Evolutionary conservation across 2,888 invertebrate genomes (phyloP).

Genomic region (Pseudanteris insignis): DNA sequence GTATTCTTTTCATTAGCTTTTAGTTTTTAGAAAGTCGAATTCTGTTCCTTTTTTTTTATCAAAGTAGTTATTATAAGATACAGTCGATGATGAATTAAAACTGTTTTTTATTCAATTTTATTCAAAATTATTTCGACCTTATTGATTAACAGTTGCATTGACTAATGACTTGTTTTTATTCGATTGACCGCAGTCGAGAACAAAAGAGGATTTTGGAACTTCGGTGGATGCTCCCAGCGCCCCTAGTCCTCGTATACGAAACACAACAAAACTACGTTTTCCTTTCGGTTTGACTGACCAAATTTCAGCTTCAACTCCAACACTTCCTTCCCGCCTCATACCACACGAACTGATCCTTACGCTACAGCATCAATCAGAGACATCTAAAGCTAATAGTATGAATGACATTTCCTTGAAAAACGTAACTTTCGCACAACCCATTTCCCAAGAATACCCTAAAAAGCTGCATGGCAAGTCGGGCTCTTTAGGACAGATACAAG

Average conservation of each 20-base stretch:
- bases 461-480: conserved; percentile 37
- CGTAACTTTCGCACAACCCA: conserved; percentile 33
- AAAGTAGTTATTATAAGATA: too few species aligned
- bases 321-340: conserved; percentile 51
- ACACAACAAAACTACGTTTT: conserved; percentile 39
- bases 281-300: conserved; percentile 49
- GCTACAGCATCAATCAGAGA: conserved; percentile 51
- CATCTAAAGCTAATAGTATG: conserved; percentile 26
- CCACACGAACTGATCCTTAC: conserved; percentile 57
- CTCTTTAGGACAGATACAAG: conserved; percentile 18
- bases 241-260: conserved; percentile 41
- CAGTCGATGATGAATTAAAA: too few species aligned
- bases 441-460: conserved; percentile 31
- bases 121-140: too few species aligned
- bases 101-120: too few species aligned
- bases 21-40: not conserved
- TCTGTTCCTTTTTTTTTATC: not conserved
- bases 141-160: conserved; percentile 31
- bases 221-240: conserved; percentile 56
- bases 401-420: conserved; percentile 37
- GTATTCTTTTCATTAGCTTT: not conserved
- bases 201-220: conserved; percentile 57
- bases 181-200: conserved; percentile 50
- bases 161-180: conserved; percentile 42
- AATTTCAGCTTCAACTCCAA: conserved; percentile 49